These are phyloP conservation scores for Camponotus floridanus DNA, from an alignment of 1,140 invertebrate genomes.

Conservation along the genomic window DNA sequence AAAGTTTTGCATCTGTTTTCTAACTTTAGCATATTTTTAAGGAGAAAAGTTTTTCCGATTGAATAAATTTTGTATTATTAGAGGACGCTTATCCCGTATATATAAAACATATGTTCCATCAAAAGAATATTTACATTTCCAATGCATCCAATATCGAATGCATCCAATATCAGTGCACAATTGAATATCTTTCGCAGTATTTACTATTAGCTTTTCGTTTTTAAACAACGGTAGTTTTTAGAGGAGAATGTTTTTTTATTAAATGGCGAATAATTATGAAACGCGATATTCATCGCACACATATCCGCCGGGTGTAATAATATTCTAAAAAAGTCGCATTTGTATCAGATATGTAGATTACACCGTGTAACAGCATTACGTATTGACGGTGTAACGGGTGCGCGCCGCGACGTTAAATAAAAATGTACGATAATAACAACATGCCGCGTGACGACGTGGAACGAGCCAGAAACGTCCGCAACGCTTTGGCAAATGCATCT, in stretches of 20 bases:
- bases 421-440: constrained; percentile 78
- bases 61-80: constrained; percentile 36
- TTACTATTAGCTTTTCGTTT: neutral
- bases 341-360: constrained; percentile 58
- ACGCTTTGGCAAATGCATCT: constrained; percentile 82
- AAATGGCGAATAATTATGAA: constrained; percentile 26
- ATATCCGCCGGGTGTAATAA: constrained; percentile 2
- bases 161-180: neutral
- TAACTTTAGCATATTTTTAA: neutral
- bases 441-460: constrained; percentile 73
- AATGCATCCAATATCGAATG: neutral
- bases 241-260: neutral
- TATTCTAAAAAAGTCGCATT: constrained; percentile 39
- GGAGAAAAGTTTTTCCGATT: neutral
- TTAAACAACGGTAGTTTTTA: constrained; percentile 5
- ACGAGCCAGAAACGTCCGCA: constrained; percentile 77
- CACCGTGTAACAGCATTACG: constrained; percentile 46
- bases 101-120: neutral
- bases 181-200: constrained; percentile 19
- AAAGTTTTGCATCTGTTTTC: neutral
- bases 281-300: neutral
- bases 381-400: constrained; percentile 37
- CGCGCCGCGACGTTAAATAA: constrained; percentile 71
- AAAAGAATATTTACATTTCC: constrained; percentile 10
- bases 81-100: neutral